phyloP scores from a whole-genome alignment of 2,888 invertebrate genomes.

The Sarcophaga subvicina region DNA sequence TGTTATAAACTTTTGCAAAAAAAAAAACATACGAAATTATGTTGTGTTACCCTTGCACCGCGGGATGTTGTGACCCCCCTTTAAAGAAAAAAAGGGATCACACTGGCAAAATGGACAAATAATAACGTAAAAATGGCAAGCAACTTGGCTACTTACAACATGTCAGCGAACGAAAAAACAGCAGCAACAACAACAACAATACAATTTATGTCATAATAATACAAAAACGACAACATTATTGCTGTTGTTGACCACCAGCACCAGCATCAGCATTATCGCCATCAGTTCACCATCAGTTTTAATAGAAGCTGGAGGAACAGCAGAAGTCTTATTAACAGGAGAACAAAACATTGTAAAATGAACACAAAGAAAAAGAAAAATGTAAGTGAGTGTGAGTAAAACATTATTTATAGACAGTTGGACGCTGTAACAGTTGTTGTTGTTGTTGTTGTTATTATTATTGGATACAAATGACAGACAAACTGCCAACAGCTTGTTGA shows the following conservation, averaged over 20 bases:
- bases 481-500: not conserved
- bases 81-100: slow-evolving; percentile 12
- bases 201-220: slow-evolving; percentile 64
- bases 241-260: slow-evolving; percentile 2
- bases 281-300: not conserved
- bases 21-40: slow-evolving; percentile 12
- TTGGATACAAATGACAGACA: not conserved
- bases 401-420: not conserved
- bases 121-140: slow-evolving; percentile 6
- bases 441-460: not conserved
- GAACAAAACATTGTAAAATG: slow-evolving; percentile 29
- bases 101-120: slow-evolving; percentile 2
- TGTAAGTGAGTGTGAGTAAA: not conserved
- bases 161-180: slow-evolving; percentile 10
- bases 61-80: not conserved
- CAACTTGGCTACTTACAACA: slow-evolving; percentile 40
- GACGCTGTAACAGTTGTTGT: not conserved
- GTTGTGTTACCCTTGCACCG: not conserved
- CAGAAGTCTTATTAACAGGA: slow-evolving; percentile 13
- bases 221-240: slow-evolving; percentile 42
- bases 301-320: not conserved
- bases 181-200: slow-evolving; percentile 35
- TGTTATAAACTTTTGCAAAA: slow-evolving; percentile 48
- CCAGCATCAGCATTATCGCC: slow-evolving; percentile 1
- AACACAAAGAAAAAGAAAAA: slow-evolving; percentile 14